These are phyloP conservation scores for Caiman crocodilus DNA, from an alignment of 2,797 vertebrate species.

Conservation along the genomic window DNA sequence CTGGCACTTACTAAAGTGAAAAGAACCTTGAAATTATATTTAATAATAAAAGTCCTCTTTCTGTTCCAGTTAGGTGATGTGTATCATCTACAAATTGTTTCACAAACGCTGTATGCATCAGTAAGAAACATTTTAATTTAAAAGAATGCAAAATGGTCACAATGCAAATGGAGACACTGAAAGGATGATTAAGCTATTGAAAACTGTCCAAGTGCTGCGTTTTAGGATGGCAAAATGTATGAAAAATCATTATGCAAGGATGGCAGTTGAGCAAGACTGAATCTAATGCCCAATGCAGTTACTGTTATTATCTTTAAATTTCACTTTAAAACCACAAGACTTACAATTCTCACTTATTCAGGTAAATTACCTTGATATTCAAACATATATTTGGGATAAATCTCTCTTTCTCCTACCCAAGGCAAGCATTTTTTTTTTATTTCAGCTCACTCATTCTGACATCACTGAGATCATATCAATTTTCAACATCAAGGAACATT, in stretches of 20 bases:
- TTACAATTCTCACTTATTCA: conserved; percentile 6
- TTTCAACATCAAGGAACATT: neutral
- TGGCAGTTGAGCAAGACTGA: neutral
- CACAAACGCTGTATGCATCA: neutral
- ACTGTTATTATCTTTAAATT: neutral
- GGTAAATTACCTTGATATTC: conserved; percentile 7
- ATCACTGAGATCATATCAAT: neutral
- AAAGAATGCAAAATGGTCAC: neutral
- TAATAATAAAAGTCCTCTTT: conserved; percentile 2
- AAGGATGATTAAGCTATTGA: conserved; percentile 33
- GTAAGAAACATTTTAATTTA: conserved; percentile 5
- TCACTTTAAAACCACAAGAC: neutral
- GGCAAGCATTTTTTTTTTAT: neutral
- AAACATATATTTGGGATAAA: neutral
- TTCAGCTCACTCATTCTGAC: neutral
- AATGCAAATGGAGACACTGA: conserved; percentile 18
- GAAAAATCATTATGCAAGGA: neutral
- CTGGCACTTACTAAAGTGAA: neutral
- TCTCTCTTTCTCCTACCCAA: neutral
- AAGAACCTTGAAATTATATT: neutral
- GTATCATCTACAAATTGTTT: conserved; percentile 6
- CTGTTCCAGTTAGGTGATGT: neutral
- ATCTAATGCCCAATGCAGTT: neutral
- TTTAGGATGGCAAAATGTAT: neutral
- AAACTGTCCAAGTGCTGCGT: conserved; percentile 20